Conservation (phyloP, 2,113 vertebrate species). For the Vombatus ursinus region DNA sequence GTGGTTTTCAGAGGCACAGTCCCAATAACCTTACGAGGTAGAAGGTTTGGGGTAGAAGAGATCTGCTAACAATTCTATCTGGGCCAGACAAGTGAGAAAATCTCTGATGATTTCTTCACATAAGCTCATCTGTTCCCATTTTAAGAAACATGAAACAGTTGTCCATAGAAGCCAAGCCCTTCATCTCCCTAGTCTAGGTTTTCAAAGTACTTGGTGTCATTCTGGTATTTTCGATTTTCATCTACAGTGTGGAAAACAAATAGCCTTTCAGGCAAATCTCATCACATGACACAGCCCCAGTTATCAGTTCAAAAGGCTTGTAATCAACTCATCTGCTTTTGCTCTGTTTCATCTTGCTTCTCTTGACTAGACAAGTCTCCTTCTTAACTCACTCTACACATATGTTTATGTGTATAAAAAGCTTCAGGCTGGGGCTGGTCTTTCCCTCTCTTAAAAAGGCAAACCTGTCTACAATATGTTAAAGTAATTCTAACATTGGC, state of each 20-base stretch:
- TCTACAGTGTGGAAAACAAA: constrained; percentile 57
- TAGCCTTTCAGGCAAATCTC: constrained; percentile 76
- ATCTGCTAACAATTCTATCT: neutral
- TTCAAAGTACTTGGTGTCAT: constrained; percentile 66
- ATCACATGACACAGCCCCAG: constrained; percentile 50
- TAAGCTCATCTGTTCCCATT: constrained; percentile 66
- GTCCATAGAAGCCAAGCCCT: constrained; percentile 2
- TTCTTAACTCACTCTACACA: constrained; percentile 26
- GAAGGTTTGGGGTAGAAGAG: neutral
- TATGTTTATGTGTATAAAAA: constrained; percentile 61
- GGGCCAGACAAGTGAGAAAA: neutral
- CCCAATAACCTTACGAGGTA: rapidly evolving
- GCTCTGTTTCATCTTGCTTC: constrained; percentile 70
- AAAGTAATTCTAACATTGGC: constrained; percentile 50
- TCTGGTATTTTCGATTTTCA: constrained; percentile 68
- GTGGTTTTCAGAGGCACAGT: rapidly evolving
- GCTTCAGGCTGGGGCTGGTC: constrained; percentile 44
- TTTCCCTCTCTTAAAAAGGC: constrained; percentile 42
- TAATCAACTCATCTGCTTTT: constrained; percentile 55
- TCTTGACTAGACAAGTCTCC: constrained; percentile 65
- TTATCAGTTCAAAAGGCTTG: constrained; percentile 65
- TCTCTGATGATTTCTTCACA: constrained; percentile 43
- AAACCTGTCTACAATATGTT: neutral
- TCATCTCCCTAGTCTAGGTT: constrained; percentile 47
- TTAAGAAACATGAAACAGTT: constrained; percentile 62